Base-by-base conservation (phyloP, 1,140 invertebrate genomes). In the Rhopalosiphum maidis region DNA sequence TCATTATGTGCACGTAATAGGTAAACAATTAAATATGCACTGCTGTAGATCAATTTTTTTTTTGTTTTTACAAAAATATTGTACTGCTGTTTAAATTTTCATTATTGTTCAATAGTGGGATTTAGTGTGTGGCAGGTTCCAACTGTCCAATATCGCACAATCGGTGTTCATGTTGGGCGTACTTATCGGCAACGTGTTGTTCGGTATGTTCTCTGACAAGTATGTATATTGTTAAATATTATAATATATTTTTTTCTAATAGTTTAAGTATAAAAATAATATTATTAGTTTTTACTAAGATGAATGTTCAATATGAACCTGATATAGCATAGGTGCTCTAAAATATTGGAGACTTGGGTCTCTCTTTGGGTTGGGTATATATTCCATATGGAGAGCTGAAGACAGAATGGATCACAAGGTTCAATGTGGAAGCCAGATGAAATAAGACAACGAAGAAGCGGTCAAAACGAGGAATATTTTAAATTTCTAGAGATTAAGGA, bases 111-210 rank as follows among this genome's bases (percentile, higher is more conserved):
- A 94, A 86, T 94, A 96, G 95, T 98, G 97, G 97, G 95, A 97
- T 95, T 95, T 98, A 18, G 96, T 97, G 0, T 98, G 97, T 92
- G 95, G 96, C 7, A 95, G 95, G 93, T 95, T 95, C 37, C 96
- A 96, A 95, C 95, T 97, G 88, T 96, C 96, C 25, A 97, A 97
- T 95, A 94, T 98, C 6, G 96, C 96, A 2, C 97, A 98, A 94
- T 96, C 97, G 5, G 96, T 97, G 41, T 97, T 97, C 88, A 98
- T 98, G 97, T 95, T 97, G 18, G 97, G 97, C 9, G 96, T 98
- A 86, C 96, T 98, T 48, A 95, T 97, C 46, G 97, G 97, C 54
- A 97, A 97, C 94, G 96, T 98, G 95, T 91, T 97, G 9, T 98
- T 98, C 94, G 97, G 97, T 88, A 96, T 96, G 94, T 95, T 97